Evolutionary conservation across 2,797 vertebrate species (phyloP).

Genomic region (Pangasius krempfi): DNA sequence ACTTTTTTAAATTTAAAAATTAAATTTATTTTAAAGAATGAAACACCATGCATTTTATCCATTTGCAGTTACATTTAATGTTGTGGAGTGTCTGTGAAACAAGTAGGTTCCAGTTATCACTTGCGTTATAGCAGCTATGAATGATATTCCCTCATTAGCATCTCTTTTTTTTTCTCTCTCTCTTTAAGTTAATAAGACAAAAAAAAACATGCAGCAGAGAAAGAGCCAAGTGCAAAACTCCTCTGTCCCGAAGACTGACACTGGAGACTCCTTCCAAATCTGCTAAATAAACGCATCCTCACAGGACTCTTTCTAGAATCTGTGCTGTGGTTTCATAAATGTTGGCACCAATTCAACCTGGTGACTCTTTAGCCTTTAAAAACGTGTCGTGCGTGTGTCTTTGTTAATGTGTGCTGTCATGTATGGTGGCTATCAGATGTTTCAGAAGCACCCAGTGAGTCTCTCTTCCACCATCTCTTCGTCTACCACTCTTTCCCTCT

Average conservation of each 20-base stretch:
- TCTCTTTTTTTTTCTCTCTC: background rate
- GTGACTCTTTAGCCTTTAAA: background rate
- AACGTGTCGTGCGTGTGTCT: background rate
- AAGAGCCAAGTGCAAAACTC: too few relatives aligned
- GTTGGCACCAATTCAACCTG: background rate
- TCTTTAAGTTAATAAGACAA: background rate
- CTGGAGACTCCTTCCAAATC: background rate
- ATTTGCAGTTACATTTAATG: background rate
- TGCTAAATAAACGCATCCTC: background rate
- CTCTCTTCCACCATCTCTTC: too few relatives aligned
- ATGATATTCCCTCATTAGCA: background rate
- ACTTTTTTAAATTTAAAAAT: too few relatives aligned
- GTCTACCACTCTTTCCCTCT: too few relatives aligned
- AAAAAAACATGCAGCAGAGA: too few relatives aligned
- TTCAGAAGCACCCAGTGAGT: background rate
- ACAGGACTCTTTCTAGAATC: background rate
- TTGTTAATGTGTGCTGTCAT: background rate
- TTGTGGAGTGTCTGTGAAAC: too few relatives aligned
- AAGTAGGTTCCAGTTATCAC: background rate
- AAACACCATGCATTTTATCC: background rate
- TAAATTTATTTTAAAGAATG: too few relatives aligned
- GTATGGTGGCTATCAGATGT: too few relatives aligned
- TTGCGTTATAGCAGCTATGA: background rate
- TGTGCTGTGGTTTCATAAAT: background rate
- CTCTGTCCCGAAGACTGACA: too few relatives aligned